A percentile compares a stretch with the other conserved stretches of the same genome.
Evolutionary conservation across 1,140 invertebrate genomes (phyloP).

Genomic region (Brachionus rubens): DNA sequence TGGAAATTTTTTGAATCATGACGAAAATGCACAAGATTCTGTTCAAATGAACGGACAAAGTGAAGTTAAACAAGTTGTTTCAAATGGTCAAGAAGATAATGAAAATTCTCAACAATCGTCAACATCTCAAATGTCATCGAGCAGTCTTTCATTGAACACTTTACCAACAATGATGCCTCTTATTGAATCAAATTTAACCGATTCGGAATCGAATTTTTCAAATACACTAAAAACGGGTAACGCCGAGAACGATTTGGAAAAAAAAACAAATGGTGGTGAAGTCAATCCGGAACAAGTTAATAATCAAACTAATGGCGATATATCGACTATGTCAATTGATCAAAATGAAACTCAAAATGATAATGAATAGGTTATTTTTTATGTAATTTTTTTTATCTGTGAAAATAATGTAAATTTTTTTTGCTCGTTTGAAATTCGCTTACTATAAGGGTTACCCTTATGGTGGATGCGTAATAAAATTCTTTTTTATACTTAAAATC

Average conservation of each 20-base stretch:
- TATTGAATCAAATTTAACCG: not conserved
- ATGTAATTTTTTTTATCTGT: too few species aligned
- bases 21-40: conserved; percentile 45
- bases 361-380: too few species aligned
- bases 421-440: too few species aligned
- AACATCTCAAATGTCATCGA: conserved; percentile 21
- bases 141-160: conserved; percentile 24
- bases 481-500: too few species aligned
- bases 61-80: not conserved
- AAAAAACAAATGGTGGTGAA: not conserved
- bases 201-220: conserved; percentile 5
- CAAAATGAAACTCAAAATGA: conserved; percentile 14
- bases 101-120: conserved; percentile 43
- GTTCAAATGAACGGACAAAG: not conserved
- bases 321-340: conserved; percentile 5
- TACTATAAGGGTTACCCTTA: too few species aligned
- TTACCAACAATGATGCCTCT: conserved; percentile 16
- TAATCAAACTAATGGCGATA: not conserved
- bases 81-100: conserved; percentile 21
- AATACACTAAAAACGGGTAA: not conserved
- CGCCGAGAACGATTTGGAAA: not conserved
- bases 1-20: conserved; percentile 36
- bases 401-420: too few species aligned
- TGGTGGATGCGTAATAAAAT: too few species aligned
- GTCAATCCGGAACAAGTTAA: not conserved